phyloP scores from a whole-genome alignment of 2,113 vertebrate genomes.

The Albula glossodonta region DNA sequence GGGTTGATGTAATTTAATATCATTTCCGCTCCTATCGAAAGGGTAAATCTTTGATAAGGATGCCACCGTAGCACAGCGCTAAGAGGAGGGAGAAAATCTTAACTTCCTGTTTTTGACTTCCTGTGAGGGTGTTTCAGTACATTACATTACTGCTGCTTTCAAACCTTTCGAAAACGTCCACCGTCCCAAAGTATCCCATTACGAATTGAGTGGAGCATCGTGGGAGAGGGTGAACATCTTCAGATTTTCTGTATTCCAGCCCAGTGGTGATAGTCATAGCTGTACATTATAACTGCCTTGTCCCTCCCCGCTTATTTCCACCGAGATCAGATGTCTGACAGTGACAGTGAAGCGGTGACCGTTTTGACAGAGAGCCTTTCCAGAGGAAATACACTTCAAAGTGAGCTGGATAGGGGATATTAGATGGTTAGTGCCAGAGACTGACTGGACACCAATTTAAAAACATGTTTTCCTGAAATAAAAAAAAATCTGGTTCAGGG shows the following conservation, averaged over 20 bases:
- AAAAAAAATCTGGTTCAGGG: not conserved
- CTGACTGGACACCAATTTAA: not conserved
- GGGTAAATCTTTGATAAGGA: no score
- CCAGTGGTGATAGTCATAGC: conserved; percentile 46
- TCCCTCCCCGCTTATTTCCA: conserved; percentile 48
- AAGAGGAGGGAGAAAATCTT: not conserved
- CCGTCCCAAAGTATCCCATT: not conserved
- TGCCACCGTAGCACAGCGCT: not conserved
- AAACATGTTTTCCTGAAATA: not conserved
- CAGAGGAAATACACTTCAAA: conserved; percentile 5
- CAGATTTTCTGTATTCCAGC: not conserved
- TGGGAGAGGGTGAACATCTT: not conserved
- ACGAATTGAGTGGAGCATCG: not conserved
- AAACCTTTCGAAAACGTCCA: not conserved
- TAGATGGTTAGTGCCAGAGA: not conserved
- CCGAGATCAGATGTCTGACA: conserved; percentile 20
- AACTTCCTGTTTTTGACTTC: not conserved
- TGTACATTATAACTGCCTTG: conserved; percentile 55
- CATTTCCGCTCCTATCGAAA: no score
- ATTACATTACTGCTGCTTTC: not conserved
- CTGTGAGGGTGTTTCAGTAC: not conserved
- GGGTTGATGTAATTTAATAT: no score
- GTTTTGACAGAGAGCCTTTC: conserved; percentile 36
- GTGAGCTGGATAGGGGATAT: not conserved
- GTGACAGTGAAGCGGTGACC: conserved; percentile 27